Evolutionary conservation across 2,888 invertebrate species (phyloP), one percentile per base, ranked within the genome.

Genomic region (Lagria hirta): DNA sequence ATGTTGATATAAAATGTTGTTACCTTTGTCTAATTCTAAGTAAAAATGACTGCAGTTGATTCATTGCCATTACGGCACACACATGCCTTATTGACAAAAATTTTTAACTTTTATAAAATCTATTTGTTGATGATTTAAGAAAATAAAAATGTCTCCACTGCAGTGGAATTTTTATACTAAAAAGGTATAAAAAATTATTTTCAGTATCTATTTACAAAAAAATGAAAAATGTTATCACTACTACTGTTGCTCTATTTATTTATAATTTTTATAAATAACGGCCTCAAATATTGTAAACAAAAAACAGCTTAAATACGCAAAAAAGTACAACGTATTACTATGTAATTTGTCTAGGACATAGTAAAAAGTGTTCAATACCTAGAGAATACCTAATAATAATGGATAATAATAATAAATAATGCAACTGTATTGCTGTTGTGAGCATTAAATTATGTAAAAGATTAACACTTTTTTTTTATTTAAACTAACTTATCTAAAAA

Each of bases 381-480:
- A 52, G 49, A 48, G 36, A 38, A 46, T 45, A 43, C 23, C 6
- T 35, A 43, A 45, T 41, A 44, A 41, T 44, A 48, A 43, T n/a
- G n/a, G n/a, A n/a, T n/a, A n/a, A n/a, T n/a, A n/a, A n/a, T n/a
- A n/a, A n/a, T n/a, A n/a, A n/a, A n/a, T n/a, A n/a, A n/a, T n/a
- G n/a, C 58, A 64, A 60, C 62, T 68, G 66, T 67, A 65, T 65
- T 64, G 68, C 69, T 69, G 68, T 64, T 69, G 70, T 70, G 69
- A 70, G 70, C 69, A 69, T 70, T 69, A 69, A 69, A 69, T 61
- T 60, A 62, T 58, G 55, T 56, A 60, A 57, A 55, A 33, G n/a
- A n/a, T n/a, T n/a, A n/a, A n/a, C n/a, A n/a, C n/a, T n/a, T n/a
- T n/a, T n/a, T n/a, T n/a, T n/a, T n/a, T n/a, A n/a, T n/a, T n/a